Evolutionary conservation across 2,113 vertebrate genomes (phyloP).

Genomic region (Rhea americana): DNA sequence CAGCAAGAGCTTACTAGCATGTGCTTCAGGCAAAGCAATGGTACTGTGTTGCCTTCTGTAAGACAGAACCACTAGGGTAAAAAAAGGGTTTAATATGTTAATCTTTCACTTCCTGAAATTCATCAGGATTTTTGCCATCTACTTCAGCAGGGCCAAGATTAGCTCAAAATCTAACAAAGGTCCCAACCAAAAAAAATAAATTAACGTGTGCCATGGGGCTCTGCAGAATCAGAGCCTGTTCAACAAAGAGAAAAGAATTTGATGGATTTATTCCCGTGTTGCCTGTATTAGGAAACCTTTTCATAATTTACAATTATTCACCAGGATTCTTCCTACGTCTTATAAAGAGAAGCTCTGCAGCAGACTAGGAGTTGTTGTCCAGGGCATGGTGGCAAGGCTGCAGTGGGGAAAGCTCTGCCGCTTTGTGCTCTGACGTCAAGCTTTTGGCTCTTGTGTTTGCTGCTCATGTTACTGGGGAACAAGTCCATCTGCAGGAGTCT

Average conservation of each 20-base stretch:
- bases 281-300: slow-evolving; percentile 1
- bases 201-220: slow-evolving; percentile 2
- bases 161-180: neutral
- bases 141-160: neutral
- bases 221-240: neutral
- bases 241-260: neutral
- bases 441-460: neutral
- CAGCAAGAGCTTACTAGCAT: neutral
- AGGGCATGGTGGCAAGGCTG: rapidly evolving
- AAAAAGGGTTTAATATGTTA: neutral
- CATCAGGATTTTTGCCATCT: neutral
- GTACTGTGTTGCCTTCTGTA: neutral
- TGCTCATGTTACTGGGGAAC: neutral
- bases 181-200: slow-evolving; percentile 6
- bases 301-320: neutral
- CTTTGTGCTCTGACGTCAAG: neutral
- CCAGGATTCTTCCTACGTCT: neutral
- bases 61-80: neutral
- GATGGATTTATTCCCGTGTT: slow-evolving; percentile 10
- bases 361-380: neutral
- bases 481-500: neutral
- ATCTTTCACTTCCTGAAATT: slow-evolving; percentile 3
- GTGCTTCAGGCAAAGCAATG: neutral
- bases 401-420: rapidly evolving
- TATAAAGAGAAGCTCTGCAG: neutral